A percentile compares a stretch with the other conserved stretches of the same genome.
Conservation (phyloP, 2,113 vertebrate genomes). For the Mormoops blainvillei region DNA sequence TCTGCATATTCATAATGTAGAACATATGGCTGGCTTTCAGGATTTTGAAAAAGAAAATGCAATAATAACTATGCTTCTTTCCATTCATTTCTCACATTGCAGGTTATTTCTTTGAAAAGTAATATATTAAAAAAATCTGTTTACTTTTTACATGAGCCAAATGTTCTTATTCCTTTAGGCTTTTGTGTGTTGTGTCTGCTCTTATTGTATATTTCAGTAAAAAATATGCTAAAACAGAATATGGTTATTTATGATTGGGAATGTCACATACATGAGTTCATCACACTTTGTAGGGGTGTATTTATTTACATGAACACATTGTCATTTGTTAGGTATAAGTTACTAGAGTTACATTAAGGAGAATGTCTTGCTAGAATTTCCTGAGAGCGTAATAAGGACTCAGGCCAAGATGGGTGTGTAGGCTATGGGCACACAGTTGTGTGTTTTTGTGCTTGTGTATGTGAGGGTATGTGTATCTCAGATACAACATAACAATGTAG, state of each 20-base stretch:
- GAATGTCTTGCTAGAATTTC: not conserved
- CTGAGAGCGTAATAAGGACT: not conserved
- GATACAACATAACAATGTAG: not conserved
- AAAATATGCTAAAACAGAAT: slow-evolving; percentile 10
- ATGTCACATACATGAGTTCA: not conserved
- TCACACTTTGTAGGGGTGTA: not conserved
- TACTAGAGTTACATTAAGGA: not conserved
- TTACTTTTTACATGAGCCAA: slow-evolving; percentile 50
- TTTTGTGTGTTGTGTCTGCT: slow-evolving; percentile 45
- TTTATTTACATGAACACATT: slow-evolving; percentile 27
- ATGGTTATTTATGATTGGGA: slow-evolving; percentile 32
- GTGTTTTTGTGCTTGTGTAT: not conserved
- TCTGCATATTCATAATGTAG: slow-evolving; percentile 67
- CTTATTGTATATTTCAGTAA: slow-evolving; percentile 30
- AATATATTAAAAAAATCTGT: slow-evolving; percentile 58
- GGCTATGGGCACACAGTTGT: rapidly evolving
- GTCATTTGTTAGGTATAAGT: not conserved
- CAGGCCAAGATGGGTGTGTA: not conserved
- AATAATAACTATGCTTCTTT: slow-evolving; percentile 54
- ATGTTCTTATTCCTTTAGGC: slow-evolving; percentile 25
- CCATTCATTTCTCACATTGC: slow-evolving; percentile 55
- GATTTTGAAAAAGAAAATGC: slow-evolving; percentile 51
- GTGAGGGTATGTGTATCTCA: not conserved
- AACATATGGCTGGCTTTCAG: slow-evolving; percentile 59
- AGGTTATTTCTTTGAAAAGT: slow-evolving; percentile 60